A percentile compares a stretch with the other conserved stretches of the same genome.
phyloP scores from a whole-genome alignment of 2,113 vertebrate genomes.

The Oreotrochilus melanogaster region DNA sequence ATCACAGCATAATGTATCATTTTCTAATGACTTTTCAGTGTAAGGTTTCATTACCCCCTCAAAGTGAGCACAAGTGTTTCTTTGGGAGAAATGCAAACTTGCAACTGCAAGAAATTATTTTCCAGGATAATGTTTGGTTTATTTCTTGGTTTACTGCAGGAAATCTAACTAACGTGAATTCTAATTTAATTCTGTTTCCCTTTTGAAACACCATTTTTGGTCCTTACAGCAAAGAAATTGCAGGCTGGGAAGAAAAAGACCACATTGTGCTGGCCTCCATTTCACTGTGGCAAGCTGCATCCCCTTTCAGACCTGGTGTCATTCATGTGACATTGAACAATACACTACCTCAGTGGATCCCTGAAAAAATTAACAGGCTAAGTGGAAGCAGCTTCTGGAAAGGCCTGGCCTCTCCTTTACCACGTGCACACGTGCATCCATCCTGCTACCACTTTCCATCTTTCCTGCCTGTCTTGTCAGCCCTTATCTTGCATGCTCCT shows the following conservation, averaged over 20 bases:
- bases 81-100: slow-evolving; percentile 47
- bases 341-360: background rate
- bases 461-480: background rate
- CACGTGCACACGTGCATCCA: accelerated
- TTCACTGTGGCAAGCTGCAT: background rate
- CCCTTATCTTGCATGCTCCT: background rate
- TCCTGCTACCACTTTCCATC: background rate
- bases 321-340: background rate
- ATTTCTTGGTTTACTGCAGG: slow-evolving; percentile 37
- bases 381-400: background rate
- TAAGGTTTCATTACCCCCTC: slow-evolving; percentile 41
- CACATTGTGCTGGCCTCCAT: background rate
- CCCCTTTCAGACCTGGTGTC: background rate
- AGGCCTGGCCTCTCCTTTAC: background rate
- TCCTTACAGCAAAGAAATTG: slow-evolving; percentile 14
- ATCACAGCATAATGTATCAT: slow-evolving; percentile 55
- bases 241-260: background rate
- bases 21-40: slow-evolving; percentile 20
- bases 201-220: slow-evolving; percentile 44
- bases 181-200: slow-evolving; percentile 61
- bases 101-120: slow-evolving; percentile 10
- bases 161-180: slow-evolving; percentile 65
- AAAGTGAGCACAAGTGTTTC: slow-evolving; percentile 38
- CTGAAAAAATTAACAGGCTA: background rate
- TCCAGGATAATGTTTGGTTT: slow-evolving; percentile 46